Base-by-base conservation (phyloP, 2,113 vertebrate species). In the Acinonyx jubatus region DNA sequence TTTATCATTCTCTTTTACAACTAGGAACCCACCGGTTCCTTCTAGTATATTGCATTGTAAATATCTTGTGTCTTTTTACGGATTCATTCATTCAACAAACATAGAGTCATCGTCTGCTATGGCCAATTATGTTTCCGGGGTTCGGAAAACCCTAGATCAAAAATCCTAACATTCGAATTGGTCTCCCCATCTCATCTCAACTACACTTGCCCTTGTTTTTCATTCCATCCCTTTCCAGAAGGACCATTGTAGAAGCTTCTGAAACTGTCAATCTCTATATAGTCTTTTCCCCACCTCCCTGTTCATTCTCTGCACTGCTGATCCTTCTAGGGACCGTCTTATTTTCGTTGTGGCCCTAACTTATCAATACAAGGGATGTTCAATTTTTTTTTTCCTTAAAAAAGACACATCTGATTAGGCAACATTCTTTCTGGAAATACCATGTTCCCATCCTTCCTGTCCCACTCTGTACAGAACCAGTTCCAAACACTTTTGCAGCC, bases 51-150 rank as follows among this genome's bases (percentile, higher is more conserved):
- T n/a, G 31, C 12, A 7, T 31, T 86, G 25, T 50, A 78, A 96
- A 50, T 74, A 27, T 18, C n/a, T 41, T 36, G 23, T 82, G 29
- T 71, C 93, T 94, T 96, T 84, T 94, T 14, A 57, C 38, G 6
- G 21, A 82, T 66, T 81, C 41, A 87, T 80, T 87, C n/a, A 57
- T 85, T 83, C 38, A 38, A 31, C 23, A 89, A 76, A 71, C 52
- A 71, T 36, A 48, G 82, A 41, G 69, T 41, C 50, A 27, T 29
- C 29, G 13, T 29, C 18, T 76, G 48, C 16, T 73, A 57, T 16
- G 11, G n/a, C n/a, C 89, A 45, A 74, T 61, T 94, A 68, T 57
- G 88, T 97, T 95, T 95, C 52, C 61, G 63, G 68, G 13, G 10
- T 68, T 55, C 15, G 41, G 13, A 87, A 91, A 87, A 65, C 2